phyloP scores from a whole-genome alignment of 2,113 vertebrate species.

The Bambusicola thoracicus region DNA sequence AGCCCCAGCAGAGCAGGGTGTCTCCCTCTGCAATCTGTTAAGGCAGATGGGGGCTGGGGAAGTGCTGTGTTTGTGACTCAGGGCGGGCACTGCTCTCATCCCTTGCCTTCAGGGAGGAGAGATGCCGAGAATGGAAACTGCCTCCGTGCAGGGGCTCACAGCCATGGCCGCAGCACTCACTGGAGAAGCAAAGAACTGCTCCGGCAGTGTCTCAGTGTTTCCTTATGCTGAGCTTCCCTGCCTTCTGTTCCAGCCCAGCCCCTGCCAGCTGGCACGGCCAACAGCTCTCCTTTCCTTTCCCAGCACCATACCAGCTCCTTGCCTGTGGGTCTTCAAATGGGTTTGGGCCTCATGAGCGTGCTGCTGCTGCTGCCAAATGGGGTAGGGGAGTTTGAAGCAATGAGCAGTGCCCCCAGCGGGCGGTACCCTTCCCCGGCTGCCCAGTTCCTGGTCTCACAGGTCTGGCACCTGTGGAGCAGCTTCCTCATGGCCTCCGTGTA shows the following conservation, averaged over 20 bases:
- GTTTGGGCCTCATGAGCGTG: fast-evolving
- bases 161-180: fast-evolving
- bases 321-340: fast-evolving
- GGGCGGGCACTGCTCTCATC: neutral
- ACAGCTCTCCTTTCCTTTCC: neutral
- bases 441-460: neutral
- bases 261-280: neutral
- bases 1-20: neutral
- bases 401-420: too few relatives aligned
- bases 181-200: neutral
- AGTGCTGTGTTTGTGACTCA: neutral
- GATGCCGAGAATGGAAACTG: fast-evolving
- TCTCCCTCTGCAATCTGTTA: neutral
- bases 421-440: neutral
- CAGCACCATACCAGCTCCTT: fast-evolving
- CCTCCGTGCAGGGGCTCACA: neutral
- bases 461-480: neutral
- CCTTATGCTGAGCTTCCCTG: neutral
- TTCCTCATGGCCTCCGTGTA: fast-evolving
- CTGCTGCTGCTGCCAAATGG: fast-evolving
- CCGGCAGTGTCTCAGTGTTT: neutral
- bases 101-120: neutral
- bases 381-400: too few relatives aligned
- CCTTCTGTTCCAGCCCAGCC: neutral
- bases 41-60: neutral